Percentiles rank a stretch among this genome's conserved stretches.
Evolutionary conservation across 2,888 invertebrate genomes (phyloP).

Genomic region (Crocallis elinguaria): DNA sequence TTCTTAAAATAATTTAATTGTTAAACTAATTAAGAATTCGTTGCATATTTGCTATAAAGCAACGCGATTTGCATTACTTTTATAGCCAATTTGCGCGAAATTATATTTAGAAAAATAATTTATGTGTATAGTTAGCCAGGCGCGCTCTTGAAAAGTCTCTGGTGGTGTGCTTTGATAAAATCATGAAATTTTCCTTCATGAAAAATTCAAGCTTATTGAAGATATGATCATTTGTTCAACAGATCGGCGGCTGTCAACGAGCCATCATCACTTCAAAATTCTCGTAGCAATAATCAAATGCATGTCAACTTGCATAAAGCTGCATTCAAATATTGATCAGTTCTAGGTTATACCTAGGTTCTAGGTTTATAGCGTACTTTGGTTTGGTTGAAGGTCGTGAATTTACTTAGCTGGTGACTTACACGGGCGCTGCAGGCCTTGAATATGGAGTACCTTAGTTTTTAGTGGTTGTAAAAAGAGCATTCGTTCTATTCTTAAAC

Average conservation of each 20-base stretch:
- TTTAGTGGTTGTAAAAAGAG: neutral
- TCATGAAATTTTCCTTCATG: too few relatives aligned
- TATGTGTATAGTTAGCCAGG: too few relatives aligned
- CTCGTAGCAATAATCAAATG: slow-evolving; percentile 11
- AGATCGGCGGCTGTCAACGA: neutral
- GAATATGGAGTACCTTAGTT: neutral
- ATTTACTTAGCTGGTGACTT: slow-evolving; percentile 17
- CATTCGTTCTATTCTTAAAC: neutral
- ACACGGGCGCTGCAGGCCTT: slow-evolving; percentile 6
- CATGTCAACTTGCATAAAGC: slow-evolving; percentile 34
- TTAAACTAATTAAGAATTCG: slow-evolving; percentile 14
- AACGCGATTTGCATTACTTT: slow-evolving; percentile 15
- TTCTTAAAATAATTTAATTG: slow-evolving; percentile 21
- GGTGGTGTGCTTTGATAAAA: too few relatives aligned
- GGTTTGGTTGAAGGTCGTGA: slow-evolving; percentile 26
- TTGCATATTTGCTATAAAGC: slow-evolving; percentile 7
- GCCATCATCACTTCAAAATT: neutral
- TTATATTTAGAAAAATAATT: too few relatives aligned
- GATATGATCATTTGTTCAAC: too few relatives aligned
- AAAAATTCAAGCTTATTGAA: too few relatives aligned
- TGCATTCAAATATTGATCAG: slow-evolving; percentile 30
- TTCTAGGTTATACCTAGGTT: too few relatives aligned
- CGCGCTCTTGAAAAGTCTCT: too few relatives aligned
- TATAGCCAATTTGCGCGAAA: neutral
- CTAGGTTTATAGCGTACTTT: slow-evolving; percentile 24